Conservation (phyloP, 2,888 invertebrate genomes). For the Eremobia ochroleuca region DNA sequence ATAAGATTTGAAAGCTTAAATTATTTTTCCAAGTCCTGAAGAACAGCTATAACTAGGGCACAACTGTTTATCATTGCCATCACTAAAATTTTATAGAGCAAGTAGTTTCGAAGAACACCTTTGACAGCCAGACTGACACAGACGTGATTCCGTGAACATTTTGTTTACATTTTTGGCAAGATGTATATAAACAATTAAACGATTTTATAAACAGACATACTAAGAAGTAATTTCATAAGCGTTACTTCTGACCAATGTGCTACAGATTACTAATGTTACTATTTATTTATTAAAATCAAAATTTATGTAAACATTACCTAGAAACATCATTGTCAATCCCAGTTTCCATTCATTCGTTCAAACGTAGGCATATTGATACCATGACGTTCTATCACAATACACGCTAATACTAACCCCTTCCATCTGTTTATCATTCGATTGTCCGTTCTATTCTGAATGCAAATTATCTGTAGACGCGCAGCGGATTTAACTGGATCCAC, state of each 20-base stretch:
- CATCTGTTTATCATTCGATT: conserved; percentile 59
- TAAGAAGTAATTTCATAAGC: neutral
- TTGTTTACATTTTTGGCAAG: neutral
- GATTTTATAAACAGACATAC: conserved; percentile 2
- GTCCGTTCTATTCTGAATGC: conserved; percentile 48
- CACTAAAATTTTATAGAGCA: conserved; percentile 2
- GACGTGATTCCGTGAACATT: neutral
- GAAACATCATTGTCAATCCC: conserved; percentile 8
- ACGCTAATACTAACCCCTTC: conserved; percentile 43
- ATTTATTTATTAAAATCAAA: neutral
- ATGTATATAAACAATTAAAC: neutral
- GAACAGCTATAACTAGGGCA: neutral
- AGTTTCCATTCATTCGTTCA: conserved; percentile 1
- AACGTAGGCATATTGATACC: neutral
- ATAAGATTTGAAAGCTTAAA: neutral
- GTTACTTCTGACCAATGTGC: neutral
- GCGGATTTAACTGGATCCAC: conserved; percentile 35
- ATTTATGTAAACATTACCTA: neutral
- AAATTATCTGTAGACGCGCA: conserved; percentile 51
- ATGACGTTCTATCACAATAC: conserved; percentile 36
- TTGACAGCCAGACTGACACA: conserved; percentile 9
- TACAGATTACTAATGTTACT: neutral
- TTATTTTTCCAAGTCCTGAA: neutral
- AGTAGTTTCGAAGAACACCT: conserved; percentile 22
- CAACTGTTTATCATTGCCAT: conserved; percentile 9